phyloP scores from a whole-genome alignment of 1,140 invertebrate species.

The Homalodisca vitripennis region DNA sequence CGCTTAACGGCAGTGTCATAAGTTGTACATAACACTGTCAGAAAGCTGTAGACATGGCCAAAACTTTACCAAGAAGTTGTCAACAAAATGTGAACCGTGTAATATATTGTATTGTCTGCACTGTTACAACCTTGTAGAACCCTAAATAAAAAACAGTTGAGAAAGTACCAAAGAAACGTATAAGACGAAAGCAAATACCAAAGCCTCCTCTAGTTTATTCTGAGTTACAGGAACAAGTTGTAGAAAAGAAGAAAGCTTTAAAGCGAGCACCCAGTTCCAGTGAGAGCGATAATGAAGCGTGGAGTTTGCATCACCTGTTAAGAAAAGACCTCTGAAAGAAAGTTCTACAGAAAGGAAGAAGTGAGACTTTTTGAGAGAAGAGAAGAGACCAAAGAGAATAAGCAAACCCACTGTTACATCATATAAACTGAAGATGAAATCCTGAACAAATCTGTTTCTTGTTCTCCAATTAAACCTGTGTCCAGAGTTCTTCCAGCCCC shows the following conservation, averaged over 20 bases:
- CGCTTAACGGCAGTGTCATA: no score
- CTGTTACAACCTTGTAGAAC: no score
- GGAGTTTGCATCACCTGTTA: conserved; percentile 26
- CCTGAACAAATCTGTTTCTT: conserved; percentile 24
- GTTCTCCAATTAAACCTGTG: conserved; percentile 38
- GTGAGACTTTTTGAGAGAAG: conserved; percentile 28
- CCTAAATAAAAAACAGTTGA: neutral
- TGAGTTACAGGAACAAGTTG: conserved; percentile 40
- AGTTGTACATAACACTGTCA: no score
- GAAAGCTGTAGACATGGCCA: no score
- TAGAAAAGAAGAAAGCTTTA: conserved; percentile 28
- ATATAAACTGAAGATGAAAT: conserved; percentile 38
- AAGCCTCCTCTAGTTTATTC: conserved; percentile 35
- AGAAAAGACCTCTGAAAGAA: conserved; percentile 30
- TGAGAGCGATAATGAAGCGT: conserved; percentile 34
- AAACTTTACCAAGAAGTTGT: no score
- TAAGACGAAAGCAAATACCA: conserved; percentile 29
- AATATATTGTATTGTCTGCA: no score
- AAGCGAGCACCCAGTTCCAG: conserved; percentile 30
- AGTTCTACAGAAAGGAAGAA: conserved; percentile 34
- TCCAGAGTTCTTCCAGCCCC: conserved; percentile 36
- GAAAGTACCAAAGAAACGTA: conserved; percentile 29
- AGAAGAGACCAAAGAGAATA: conserved; percentile 23
- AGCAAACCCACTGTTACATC: conserved; percentile 9
- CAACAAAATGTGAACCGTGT: no score